phyloP scores from a whole-genome alignment of 2,113 vertebrate species.

The Sciurus niger region DNA sequence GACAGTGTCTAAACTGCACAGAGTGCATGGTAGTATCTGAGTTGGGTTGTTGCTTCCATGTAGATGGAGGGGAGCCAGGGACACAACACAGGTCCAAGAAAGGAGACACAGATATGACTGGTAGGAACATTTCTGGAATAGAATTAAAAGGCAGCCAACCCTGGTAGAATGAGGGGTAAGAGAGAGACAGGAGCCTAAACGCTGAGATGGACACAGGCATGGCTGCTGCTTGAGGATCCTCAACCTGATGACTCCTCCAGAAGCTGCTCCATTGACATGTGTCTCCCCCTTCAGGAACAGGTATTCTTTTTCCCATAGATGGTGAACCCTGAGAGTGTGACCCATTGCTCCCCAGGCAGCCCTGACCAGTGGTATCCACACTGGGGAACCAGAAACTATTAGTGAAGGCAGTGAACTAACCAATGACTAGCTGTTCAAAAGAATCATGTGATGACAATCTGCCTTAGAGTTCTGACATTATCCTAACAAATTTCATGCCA shows the following conservation, averaged over 20 bases:
- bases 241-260: not conserved
- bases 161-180: not conserved
- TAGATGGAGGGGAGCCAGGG: not conserved
- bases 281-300: not conserved
- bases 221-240: not conserved
- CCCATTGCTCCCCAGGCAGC: no score
- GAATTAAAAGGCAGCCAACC: not conserved
- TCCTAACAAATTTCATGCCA: not conserved
- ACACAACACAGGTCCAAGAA: not conserved
- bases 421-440: not conserved
- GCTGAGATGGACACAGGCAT: not conserved
- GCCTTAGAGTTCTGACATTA: not conserved
- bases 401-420: not conserved
- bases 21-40: fast-evolving
- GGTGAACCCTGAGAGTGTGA: not conserved
- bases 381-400: not conserved
- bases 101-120: not conserved
- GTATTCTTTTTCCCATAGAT: not conserved
- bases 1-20: no score
- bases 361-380: not conserved
- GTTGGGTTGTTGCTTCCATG: no score
- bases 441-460: not conserved
- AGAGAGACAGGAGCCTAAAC: not conserved
- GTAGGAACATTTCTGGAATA: not conserved
- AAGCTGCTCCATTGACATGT: not conserved